These are phyloP conservation scores for Patella pellucida DNA, from an alignment of 2,888 invertebrate genomes.

Conservation along the genomic window DNA sequence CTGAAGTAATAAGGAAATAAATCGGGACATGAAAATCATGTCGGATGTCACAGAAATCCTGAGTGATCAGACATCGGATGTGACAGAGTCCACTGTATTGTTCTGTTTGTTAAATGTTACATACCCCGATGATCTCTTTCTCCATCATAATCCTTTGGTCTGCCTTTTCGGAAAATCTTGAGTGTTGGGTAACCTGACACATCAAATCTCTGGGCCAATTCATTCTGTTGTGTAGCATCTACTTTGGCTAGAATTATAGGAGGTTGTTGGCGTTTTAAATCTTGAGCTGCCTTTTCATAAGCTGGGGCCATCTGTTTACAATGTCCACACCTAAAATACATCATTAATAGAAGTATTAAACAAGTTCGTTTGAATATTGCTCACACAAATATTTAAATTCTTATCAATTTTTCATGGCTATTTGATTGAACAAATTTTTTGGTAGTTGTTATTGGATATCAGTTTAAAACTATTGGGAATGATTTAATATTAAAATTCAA, in stretches of 20 bases:
- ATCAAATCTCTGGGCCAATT: conserved; percentile 71
- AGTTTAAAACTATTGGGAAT: too few species aligned
- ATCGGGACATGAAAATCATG: too few species aligned
- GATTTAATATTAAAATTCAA: too few species aligned
- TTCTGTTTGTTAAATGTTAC: neutral
- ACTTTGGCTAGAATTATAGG: conserved; percentile 74
- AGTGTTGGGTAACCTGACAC: conserved; percentile 75
- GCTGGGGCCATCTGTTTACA: conserved; percentile 74
- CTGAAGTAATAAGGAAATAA: too few species aligned
- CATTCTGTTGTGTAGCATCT: conserved; percentile 73
- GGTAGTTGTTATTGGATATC: too few species aligned
- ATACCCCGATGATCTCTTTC: conserved; percentile 69
- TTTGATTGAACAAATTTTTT: too few species aligned
- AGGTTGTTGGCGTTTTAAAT: conserved; percentile 65
- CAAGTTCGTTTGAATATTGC: neutral
- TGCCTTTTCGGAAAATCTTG: conserved; percentile 72
- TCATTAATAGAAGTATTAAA: conserved; percentile 20
- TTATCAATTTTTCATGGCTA: too few species aligned
- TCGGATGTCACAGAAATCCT: too few species aligned
- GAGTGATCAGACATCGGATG: too few species aligned
- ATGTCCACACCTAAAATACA: conserved; percentile 72
- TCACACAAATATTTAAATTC: too few species aligned
- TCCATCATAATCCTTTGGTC: conserved; percentile 74
- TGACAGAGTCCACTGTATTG: too few species aligned
- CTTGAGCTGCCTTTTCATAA: conserved; percentile 74